A percentile compares a stretch with the other conserved stretches of the same genome.
Evolutionary conservation across 2,113 vertebrate species (phyloP).

Genomic region (Cebus imitator): DNA sequence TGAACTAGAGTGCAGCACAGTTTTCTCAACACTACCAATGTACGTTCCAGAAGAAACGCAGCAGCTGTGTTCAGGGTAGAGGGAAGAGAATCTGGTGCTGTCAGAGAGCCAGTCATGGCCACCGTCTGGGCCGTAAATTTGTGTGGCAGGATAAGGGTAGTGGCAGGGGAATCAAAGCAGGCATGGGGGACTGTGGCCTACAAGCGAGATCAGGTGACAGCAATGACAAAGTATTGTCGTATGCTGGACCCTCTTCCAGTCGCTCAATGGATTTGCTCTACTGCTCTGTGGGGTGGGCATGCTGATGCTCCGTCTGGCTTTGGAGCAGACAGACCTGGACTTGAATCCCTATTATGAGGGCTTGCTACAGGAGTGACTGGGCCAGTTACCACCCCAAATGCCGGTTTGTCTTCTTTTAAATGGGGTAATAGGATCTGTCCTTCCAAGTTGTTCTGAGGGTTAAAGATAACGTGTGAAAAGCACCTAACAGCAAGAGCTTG

Average conservation of each 20-base stretch:
- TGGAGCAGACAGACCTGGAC: neutral
- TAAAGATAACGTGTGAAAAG: neutral
- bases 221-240: too few species aligned
- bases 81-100: neutral
- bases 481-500: accelerated
- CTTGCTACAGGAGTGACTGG: accelerated
- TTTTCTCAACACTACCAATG: neutral
- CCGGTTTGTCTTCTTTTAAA: neutral
- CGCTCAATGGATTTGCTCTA: accelerated
- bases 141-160: neutral
- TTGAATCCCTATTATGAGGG: neutral
- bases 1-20: neutral
- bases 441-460: neutral
- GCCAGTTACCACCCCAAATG: neutral
- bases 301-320: neutral
- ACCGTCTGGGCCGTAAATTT: accelerated
- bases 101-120: neutral
- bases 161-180: neutral
- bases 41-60: neutral
- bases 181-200: accelerated
- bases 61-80: accelerated
- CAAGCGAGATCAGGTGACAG: neutral
- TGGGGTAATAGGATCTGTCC: too few species aligned
- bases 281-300: accelerated
- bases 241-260: neutral